These are phyloP conservation scores for Hippocampus comes DNA, from an alignment of 2,113 vertebrate genomes.

Conservation along the genomic window DNA sequence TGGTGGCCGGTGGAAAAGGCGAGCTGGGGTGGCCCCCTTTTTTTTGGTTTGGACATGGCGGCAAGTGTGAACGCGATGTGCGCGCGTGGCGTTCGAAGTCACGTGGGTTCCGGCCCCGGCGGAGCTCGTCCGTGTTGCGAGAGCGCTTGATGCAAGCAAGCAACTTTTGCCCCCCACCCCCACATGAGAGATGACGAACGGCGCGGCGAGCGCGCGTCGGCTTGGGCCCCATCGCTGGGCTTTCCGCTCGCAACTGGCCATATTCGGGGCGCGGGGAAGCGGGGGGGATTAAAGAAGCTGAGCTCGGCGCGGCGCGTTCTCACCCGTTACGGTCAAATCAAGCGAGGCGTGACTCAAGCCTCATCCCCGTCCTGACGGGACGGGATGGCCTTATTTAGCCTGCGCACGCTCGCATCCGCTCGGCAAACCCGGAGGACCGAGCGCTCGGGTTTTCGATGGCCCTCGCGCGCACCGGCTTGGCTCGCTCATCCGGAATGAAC, in stretches of 20 bases:
- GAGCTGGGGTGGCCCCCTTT: neutral
- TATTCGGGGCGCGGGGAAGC: neutral
- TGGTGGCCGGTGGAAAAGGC: too few species aligned
- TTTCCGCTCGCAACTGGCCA: neutral
- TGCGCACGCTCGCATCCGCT: slow-evolving; percentile 30
- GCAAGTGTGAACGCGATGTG: neutral
- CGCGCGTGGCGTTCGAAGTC: neutral
- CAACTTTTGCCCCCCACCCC: neutral
- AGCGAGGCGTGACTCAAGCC: slow-evolving; percentile 1
- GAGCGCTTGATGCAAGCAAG: neutral
- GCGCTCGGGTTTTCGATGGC: slow-evolving; percentile 54
- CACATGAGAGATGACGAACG: neutral
- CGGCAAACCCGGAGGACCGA: slow-evolving; percentile 31
- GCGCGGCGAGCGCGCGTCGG: too few species aligned
- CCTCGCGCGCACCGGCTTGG: slow-evolving; percentile 10
- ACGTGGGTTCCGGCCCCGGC: neutral
- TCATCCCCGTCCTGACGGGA: neutral
- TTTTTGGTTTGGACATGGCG: neutral
- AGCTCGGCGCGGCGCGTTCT: neutral
- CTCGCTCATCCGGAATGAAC: neutral
- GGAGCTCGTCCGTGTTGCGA: neutral
- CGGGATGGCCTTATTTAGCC: slow-evolving; percentile 2
- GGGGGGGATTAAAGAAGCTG: neutral
- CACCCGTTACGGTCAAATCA: neutral
- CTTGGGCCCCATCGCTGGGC: neutral